Conservation (phyloP, 2,113 vertebrate species). For the Oreochromis spilurus region DNA sequence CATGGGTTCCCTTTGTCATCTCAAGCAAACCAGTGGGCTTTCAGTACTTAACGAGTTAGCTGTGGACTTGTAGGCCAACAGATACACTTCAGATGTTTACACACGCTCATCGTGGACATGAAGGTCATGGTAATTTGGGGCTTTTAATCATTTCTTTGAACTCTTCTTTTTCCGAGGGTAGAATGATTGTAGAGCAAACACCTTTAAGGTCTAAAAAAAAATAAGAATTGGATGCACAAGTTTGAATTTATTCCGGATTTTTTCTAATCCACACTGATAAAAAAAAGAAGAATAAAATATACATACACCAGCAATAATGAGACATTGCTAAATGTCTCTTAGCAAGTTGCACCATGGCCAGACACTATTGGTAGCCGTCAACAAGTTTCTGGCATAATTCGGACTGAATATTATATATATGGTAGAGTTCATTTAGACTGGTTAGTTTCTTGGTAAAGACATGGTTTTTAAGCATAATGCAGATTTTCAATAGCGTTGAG, state of each 20-base stretch:
- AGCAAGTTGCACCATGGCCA: neutral
- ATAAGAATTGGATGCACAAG: neutral
- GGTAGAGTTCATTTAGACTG: neutral
- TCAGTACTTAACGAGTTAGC: neutral
- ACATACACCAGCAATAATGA: neutral
- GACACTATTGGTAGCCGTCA: neutral
- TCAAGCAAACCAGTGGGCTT: neutral
- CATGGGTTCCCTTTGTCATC: neutral
- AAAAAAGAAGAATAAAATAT: neutral
- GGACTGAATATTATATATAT: neutral
- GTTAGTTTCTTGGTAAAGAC: neutral
- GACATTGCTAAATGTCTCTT: neutral
- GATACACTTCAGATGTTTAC: neutral
- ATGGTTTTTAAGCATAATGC: neutral
- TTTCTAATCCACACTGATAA: neutral
- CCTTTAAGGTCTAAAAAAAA: neutral
- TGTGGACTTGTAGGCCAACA: neutral
- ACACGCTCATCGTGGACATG: neutral
- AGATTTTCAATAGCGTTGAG: neutral
- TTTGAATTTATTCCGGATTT: neutral
- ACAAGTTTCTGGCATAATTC: neutral
- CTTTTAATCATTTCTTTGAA: neutral
- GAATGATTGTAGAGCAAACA: neutral
- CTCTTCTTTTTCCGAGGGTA: fast-evolving
- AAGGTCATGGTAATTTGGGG: neutral